Base-by-base conservation (phyloP, 2,797 vertebrate species). In the Sorex maritimensis region DNA sequence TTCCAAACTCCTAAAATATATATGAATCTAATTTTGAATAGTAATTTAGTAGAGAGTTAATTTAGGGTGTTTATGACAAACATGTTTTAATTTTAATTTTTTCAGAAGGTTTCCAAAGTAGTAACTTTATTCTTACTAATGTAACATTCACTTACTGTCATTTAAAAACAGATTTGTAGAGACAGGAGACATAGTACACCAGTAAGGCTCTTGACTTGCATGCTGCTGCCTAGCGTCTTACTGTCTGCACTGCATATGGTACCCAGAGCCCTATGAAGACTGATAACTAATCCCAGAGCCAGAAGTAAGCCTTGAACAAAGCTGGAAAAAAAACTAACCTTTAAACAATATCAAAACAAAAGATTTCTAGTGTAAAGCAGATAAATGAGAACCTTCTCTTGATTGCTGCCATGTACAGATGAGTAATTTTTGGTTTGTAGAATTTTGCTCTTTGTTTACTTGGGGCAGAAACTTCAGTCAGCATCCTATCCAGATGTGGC, bases 1-100 rank as follows among this genome's bases (percentile, higher is more conserved):
- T 81, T n/a, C n/a, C 71, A 93, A 81, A 3, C 26, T 67, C 58
- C 8, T 83, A 93, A 92, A 90, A 55, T 77, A 73, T 61, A 73
- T 30, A 21, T 46, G 81, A 93, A 88, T 52, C 3, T 5, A 61
- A 41, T n/a, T 67, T 34, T 72, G n/a, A 80, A 41, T 75, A 69
- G 26, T 83, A 4, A 55, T 21, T 85, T 91, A 68, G 55, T 55
- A 81, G 24, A 65, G 49, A 81, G 17, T 6, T 68, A 6, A 75
- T 75, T 86, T 93, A 24, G 14, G 34, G 13, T 79, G 19, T 15
- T 69, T 41, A n/a, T 79, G 13, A 79, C 2, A 17, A 71, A 10
- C 71, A 30, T 68, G 55, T 91, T 75, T 46, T 75, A 92, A 71
- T 74, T 68, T 44, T 2, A 46, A 11, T 49, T 83, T 52, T 67